Evolutionary conservation across 2,888 invertebrate genomes (phyloP), one percentile per base, ranked within the genome.

Genomic region (Bimastos eiseni): DNA sequence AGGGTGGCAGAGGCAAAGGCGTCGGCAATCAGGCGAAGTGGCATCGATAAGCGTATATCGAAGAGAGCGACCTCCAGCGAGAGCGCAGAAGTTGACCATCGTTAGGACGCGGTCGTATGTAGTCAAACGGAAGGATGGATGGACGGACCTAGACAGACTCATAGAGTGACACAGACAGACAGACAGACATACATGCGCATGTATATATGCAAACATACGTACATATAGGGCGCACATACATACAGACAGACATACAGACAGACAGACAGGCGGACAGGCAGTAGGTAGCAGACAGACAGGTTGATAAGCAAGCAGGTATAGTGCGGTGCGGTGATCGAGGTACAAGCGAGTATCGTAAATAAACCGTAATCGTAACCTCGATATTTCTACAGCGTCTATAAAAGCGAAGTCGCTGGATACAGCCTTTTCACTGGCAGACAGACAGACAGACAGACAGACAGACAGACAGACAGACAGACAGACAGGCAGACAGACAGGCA

Each of bases 1-100:
- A 70, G n/a, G 70, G 70, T 13, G 11, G n/a, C n/a, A n/a, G n/a
- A n/a, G 70, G 30, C 70, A 70, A n/a, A 70, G 70, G 70, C 70
- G 70, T 70, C 70, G 70, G 8, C 70, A 70, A 70, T 70, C 70
- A 70, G 70, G 70, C 70, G 70, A 70, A 70, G 70, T 70, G 70
- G 70, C 11, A 70, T 30, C 70, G 70, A 70, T 70, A 70, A 70
- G 70, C 70, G 70, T 8, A n/a, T 70, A 8, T 70, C 70, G 70
- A 70, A 8, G 30, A 70, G 30, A 70, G 70, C 70, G 70, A 70
- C 70, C 70, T 70, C 70, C n/a, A 13, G 70, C 70, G 70, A 70
- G 15, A 70, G n/a, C 70, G n/a, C 70, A 30, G 70, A n/a, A 70
- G 70, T 70, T n/a, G 70, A n/a, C 70, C 30, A 70, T n/a, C 70